Evolutionary conservation across 2,113 vertebrate species (phyloP).

Genomic region (Scytalopus superciliaris): DNA sequence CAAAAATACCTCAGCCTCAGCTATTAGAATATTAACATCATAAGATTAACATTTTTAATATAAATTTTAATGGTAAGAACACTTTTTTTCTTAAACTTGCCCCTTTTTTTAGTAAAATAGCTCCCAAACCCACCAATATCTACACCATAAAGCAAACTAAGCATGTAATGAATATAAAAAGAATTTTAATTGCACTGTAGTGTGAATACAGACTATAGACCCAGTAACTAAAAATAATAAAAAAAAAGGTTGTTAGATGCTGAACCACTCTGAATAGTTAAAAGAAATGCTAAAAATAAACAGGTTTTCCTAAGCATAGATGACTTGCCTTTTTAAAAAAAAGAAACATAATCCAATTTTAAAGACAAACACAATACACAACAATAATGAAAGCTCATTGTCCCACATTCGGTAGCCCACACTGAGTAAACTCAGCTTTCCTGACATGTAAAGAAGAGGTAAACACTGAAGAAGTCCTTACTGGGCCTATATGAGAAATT

Average conservation of each 20-base stretch:
- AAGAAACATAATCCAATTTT: background rate
- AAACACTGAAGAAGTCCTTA: background rate
- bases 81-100: background rate
- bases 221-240: background rate
- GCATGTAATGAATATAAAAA: background rate
- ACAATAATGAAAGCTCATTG: background rate
- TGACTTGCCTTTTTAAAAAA: background rate
- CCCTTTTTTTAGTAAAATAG: background rate
- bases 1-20: conserved; percentile 9
- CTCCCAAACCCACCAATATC: background rate
- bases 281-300: background rate
- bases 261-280: background rate
- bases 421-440: background rate
- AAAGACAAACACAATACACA: background rate
- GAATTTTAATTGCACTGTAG: background rate
- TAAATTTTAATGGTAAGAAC: background rate
- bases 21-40: conserved; percentile 34
- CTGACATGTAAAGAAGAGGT: background rate
- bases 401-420: background rate
- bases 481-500: background rate
- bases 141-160: background rate
- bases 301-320: background rate
- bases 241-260: background rate
- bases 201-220: background rate
- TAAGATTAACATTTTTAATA: conserved; percentile 11